Evolutionary conservation across 2,113 vertebrate species (phyloP), one percentile per base, ranked within the genome.

Genomic region (Aptenodytes forsteri): DNA sequence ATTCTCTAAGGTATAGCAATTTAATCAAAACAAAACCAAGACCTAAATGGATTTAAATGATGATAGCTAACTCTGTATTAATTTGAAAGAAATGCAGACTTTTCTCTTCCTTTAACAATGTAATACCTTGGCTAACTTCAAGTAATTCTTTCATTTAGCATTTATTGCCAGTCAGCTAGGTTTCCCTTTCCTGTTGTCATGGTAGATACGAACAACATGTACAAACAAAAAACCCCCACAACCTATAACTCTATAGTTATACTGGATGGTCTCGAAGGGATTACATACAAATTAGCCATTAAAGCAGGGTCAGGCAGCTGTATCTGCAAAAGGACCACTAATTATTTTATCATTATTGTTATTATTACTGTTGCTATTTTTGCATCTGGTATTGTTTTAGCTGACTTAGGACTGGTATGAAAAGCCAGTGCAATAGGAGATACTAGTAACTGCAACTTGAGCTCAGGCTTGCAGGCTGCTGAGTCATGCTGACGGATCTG

Each of bases 391-490:
- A 40, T 21, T 87, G 49, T 73, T 79, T 91, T 20, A 73, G 40
- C 19, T 83, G 65, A 79, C 56, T 85, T 73, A 42, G 42, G 42
- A 42, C 42, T 42, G 42, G 42, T 42, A 42, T 42, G 42, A 42
- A 42, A 42, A 42, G 42, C 11, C 61, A 69, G 66, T 44, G 44
- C 29, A 42, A 17, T 50, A 76, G 61, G 44, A 82, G 56, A 38
- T 5, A 17, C 9, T n/a, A 44, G 26, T 29, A 56, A 83, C 16
- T 67, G 78, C 58, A 96, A 50, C 50, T 44, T 13, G 46, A 79
- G 70, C 66, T 86, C 46, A 66, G 73, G 62, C 54, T 84, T 61
- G 61, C 66, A 91, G 75, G 46, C 71, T 96, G 91, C 94, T 96
- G 93, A 97, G 86, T 91, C 91, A 94, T 38, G 70, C 29, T 71